Conservation (phyloP, 2,888 invertebrate species). For the Thereva unica region DNA sequence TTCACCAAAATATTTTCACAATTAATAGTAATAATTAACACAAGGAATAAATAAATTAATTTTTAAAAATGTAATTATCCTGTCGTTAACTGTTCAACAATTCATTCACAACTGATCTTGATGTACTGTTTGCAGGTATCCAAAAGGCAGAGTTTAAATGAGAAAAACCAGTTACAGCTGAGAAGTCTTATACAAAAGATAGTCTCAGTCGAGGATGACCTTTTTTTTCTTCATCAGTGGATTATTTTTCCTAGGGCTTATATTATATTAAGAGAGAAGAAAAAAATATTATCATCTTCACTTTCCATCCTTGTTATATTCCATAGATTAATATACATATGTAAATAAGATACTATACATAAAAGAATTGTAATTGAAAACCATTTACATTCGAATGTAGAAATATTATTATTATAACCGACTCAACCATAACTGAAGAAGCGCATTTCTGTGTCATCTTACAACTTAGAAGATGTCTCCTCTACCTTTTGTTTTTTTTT, state of each 20-base stretch:
- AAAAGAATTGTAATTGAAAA: constrained; percentile 12
- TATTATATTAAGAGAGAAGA: constrained; percentile 8
- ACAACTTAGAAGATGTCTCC: constrained; percentile 4
- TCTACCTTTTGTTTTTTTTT: background rate
- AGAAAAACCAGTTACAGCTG: constrained; percentile 56
- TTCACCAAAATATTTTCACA: too few species aligned
- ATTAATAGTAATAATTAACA: too few species aligned
- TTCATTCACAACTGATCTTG: constrained; percentile 26
- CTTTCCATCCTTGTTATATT: constrained; percentile 11
- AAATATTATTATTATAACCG: constrained; percentile 22
- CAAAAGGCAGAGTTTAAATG: constrained; percentile 49
- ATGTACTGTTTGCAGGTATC: constrained; percentile 19
- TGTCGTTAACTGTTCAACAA: constrained; percentile 16
- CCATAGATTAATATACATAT: too few species aligned
- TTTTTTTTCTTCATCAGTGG: constrained; percentile 16
- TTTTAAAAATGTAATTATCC: background rate
- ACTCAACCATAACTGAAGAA: constrained; percentile 22
- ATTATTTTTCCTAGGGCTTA: constrained; percentile 10
- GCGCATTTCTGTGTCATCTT: constrained; percentile 26
- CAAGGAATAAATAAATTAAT: background rate
- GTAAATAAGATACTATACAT: background rate
- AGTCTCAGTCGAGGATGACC: constrained; percentile 13
- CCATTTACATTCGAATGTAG: constrained; percentile 9
- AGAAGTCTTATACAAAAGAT: constrained; percentile 54
- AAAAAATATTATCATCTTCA: constrained; percentile 16